Base-by-base conservation (phyloP, 2,888 invertebrate genomes). In the Zonitis immaculata region DNA sequence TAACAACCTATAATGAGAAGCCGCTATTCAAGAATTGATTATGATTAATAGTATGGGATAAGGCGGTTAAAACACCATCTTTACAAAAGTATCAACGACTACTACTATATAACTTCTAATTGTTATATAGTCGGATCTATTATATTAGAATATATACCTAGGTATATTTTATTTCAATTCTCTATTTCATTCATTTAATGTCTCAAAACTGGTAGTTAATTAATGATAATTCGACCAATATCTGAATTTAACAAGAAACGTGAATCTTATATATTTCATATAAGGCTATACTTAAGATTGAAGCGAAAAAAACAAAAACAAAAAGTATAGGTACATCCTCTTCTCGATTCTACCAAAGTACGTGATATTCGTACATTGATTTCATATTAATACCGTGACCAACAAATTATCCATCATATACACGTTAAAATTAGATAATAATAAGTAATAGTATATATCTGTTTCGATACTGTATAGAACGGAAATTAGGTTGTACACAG, bases 1-100 rank as follows among this genome's bases (percentile, higher is more conserved):
- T 73, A 74, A 74, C 74, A 73, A 70, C 73, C 70, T 67, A 70
- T 74, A 73, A 74, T 74, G 73, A 74, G 71, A 72, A 73, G 74
- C 72, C 74, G 74, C 70, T 63, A 55, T 68, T 65, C n/a, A 64
- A 61, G 72, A 72, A 73, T 74, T 74, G 73, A 74, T 74, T 73
- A 73, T 73, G 73, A 74, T 73, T 73, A 73, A 74, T 73, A 70
- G 68, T n/a, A n/a, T n/a, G 60, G 54, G 58, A 44, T 51, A 44
- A 54, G 42, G 42, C 44, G 47, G 54, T 57, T 59, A 51, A 52
- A 54, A 57, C 51, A 59, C 54, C 54, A 45, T 54, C 54, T 54
- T 54, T 54, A 51, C 35, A 47, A 51, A 20, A 20, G 20, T 20
- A 9, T 44, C 54, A 43, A 18, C 48, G 51, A 47, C 51, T 48